Evolutionary conservation across 1,140 invertebrate genomes (phyloP).

Genomic region (Chironomus striatipennis): DNA sequence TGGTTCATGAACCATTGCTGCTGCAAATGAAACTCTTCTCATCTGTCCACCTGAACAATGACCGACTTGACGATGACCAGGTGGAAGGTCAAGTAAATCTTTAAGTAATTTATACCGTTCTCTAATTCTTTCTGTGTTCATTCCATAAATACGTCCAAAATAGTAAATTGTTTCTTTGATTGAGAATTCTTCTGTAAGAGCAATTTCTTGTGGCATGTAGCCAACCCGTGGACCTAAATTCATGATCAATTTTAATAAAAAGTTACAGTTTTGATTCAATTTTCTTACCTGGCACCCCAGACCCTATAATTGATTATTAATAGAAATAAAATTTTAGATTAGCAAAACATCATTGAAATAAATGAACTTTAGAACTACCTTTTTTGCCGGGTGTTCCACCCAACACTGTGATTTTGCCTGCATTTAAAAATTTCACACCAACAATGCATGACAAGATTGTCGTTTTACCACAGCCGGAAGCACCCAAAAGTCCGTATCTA

Average conservation of each 20-base stretch:
- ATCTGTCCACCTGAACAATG: slow-evolving; percentile 81
- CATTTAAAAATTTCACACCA: slow-evolving; percentile 61
- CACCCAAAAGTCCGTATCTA: slow-evolving; percentile 79
- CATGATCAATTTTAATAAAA: not conserved
- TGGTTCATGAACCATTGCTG: slow-evolving; percentile 77
- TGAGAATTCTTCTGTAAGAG: slow-evolving; percentile 77
- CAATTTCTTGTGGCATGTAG: slow-evolving; percentile 84
- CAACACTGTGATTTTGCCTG: slow-evolving; percentile 68
- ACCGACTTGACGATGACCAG: slow-evolving; percentile 50
- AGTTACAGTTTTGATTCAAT: not conserved
- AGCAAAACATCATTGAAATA: not conserved
- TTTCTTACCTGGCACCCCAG: slow-evolving; percentile 55
- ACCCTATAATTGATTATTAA: slow-evolving; percentile 37
- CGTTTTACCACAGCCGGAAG: slow-evolving; percentile 77
- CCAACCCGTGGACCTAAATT: slow-evolving; percentile 53
- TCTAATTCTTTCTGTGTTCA: slow-evolving; percentile 54
- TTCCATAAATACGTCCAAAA: slow-evolving; percentile 79
- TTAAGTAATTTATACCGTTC: slow-evolving; percentile 59
- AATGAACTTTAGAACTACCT: slow-evolving; percentile 28
- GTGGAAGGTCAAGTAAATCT: slow-evolving; percentile 64
- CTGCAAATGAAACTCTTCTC: slow-evolving; percentile 75
- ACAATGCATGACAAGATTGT: slow-evolving; percentile 80
- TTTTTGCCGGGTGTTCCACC: slow-evolving; percentile 63
- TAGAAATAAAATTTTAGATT: not conserved
- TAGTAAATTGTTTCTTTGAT: slow-evolving; percentile 77